Conservation (phyloP, 2,888 invertebrate genomes). For the Elmis aenea region DNA sequence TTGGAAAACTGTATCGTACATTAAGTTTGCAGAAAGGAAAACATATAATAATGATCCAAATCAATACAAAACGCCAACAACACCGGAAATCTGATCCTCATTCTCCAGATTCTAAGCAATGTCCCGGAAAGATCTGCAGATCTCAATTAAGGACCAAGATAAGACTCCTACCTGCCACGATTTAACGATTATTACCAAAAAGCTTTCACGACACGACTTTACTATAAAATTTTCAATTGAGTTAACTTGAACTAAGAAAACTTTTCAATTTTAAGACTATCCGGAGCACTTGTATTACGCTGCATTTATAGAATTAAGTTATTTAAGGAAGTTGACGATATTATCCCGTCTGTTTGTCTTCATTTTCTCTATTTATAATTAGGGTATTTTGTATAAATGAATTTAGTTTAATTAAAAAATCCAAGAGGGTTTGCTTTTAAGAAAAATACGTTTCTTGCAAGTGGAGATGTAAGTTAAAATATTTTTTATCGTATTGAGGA, state of each 20-base stretch:
- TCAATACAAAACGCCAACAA: constrained; percentile 28
- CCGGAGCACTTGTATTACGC: constrained; percentile 9
- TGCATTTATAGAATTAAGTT: constrained; percentile 10
- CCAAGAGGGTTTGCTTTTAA: no score
- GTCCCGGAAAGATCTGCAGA: constrained; percentile 36
- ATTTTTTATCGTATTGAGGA: no score
- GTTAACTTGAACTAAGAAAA: constrained; percentile 14
- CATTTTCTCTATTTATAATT: no score
- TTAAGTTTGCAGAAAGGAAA: no score
- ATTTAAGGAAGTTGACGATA: no score
- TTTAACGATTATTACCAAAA: constrained; percentile 37
- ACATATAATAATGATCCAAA: no score
- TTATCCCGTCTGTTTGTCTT: no score
- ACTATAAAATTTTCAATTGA: constrained; percentile 34
- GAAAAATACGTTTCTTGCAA: no score
- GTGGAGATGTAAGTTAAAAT: no score
- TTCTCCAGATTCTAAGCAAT: constrained; percentile 28
- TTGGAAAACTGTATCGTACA: no score
- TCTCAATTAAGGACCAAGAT: constrained; percentile 37
- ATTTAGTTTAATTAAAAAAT: no score
- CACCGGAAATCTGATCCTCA: constrained; percentile 30
- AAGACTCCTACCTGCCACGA: constrained; percentile 34
- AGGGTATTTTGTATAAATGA: no score
- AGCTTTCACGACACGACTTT: constrained; percentile 30
- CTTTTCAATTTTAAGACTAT: constrained; percentile 9